phyloP scores from a whole-genome alignment of 1,140 invertebrate genomes.

The Magallana ariakensis region DNA sequence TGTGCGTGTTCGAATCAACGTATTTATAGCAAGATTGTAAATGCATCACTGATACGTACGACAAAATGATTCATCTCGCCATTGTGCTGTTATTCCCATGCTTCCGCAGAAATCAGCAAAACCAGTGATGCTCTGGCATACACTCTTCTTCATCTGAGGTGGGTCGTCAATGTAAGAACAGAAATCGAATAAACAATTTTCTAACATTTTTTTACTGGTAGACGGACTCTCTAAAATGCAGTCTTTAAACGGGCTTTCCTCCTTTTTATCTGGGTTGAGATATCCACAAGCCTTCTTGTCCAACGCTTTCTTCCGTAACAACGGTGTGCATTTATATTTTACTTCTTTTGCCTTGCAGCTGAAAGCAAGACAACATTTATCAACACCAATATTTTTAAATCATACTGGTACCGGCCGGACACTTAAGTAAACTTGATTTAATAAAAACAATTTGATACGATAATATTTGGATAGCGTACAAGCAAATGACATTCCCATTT shows the following conservation, averaged over 20 bases:
- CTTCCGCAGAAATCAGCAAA: slow-evolving; percentile 52
- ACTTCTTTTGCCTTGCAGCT: slow-evolving; percentile 50
- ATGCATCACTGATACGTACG: slow-evolving; percentile 35
- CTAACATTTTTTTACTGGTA: slow-evolving; percentile 43
- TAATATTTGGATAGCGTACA: too few relatives aligned
- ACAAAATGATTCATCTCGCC: slow-evolving; percentile 53
- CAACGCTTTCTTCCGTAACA: slow-evolving; percentile 41
- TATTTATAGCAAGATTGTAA: too few relatives aligned
- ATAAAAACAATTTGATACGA: too few relatives aligned
- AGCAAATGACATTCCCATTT: too few relatives aligned
- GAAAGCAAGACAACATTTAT: neutral
- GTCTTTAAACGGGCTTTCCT: slow-evolving; percentile 49
- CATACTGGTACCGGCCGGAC: neutral
- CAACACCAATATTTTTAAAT: neutral
- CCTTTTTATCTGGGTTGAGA: slow-evolving; percentile 34
- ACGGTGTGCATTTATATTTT: slow-evolving; percentile 43
- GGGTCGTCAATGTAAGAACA: slow-evolving; percentile 52
- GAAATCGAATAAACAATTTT: slow-evolving; percentile 53
- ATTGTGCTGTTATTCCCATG: slow-evolving; percentile 40
- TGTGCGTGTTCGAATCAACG: too few relatives aligned
- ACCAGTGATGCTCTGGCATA: slow-evolving; percentile 50
- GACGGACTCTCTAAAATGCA: slow-evolving; percentile 43
- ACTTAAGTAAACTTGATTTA: too few relatives aligned
- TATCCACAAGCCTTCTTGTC: slow-evolving; percentile 49
- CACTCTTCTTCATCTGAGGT: slow-evolving; percentile 13